Base-by-base conservation (phyloP, 2,113 vertebrate genomes). In the Plectropomus leopardus region DNA sequence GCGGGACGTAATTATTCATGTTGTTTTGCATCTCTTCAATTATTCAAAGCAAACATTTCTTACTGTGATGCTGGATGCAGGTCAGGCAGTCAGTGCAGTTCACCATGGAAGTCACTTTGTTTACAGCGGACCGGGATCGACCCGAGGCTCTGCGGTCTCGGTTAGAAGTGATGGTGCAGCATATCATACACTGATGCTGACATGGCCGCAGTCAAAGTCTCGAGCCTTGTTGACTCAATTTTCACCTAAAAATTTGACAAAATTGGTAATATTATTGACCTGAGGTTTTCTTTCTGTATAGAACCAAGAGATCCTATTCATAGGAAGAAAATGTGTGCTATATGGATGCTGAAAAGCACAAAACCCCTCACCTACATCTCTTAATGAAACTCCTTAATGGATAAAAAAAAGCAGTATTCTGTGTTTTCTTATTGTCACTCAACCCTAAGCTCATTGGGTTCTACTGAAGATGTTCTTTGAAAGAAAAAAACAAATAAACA, bases 1-100 rank as follows among this genome's bases (percentile, higher is more conserved):
- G 75, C 14, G 50, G 88, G 23, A 75, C 47, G 80, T 87, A 89
- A 91, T 92, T 93, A 93, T 94, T 93, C 81, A 91, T 94, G 86
- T 90, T 89, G 86, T 91, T 93, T 88, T 91, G 91, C 89, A 90
- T 91, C 76, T 80, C 58, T 82, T 92, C 55, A 92, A 94, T 93
- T 92, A 94, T 94, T 92, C 73, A 94, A 59, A 71, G 28, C 28
- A 84, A 80, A 93, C 80, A 86, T 73, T 76, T 81, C 72, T 80
- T 40, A 17, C 19, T 23, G n/a, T 80, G 69, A 72, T 40, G 72
- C 26, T 3, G 72, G 32, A 69, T 57, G 67, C 68, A 32, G 58
- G 28, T 67, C 60, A 50, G 68, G 66, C 16, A 28, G 69, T 11
- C 28, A 54, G 64, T 23, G 55, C 69, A 47, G 24, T 65, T 83